Evolutionary conservation across 2,888 invertebrate species (phyloP).

Genomic region (Omphaloscelis lunosa): DNA sequence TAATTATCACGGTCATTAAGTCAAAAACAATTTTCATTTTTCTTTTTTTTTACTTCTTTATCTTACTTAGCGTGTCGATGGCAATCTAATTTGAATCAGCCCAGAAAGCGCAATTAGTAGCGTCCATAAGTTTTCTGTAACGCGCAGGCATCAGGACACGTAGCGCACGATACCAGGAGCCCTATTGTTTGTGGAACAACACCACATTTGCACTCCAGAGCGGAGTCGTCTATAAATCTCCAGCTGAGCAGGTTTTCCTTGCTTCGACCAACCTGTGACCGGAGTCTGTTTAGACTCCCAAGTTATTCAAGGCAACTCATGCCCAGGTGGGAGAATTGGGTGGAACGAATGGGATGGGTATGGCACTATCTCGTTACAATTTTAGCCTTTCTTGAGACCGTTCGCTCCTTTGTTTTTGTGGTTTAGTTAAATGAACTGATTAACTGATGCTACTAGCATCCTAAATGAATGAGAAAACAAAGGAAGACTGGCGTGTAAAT

Average conservation of each 20-base stretch:
- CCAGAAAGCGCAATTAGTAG: neutral
- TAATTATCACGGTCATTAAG: too few relatives aligned
- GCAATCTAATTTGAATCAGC: neutral
- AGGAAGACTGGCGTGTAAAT: too few relatives aligned
- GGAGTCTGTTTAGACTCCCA: neutral
- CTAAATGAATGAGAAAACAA: neutral
- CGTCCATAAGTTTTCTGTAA: neutral
- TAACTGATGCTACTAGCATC: neutral
- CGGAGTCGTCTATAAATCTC: neutral
- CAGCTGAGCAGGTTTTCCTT: neutral
- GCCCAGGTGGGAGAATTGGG: neutral
- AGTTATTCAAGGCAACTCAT: neutral
- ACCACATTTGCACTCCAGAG: neutral
- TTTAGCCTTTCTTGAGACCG: constrained; percentile 5
- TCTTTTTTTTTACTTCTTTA: neutral
- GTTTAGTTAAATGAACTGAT: neutral
- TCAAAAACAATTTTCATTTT: too few relatives aligned
- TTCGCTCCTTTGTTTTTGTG: neutral
- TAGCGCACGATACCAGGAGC: neutral
- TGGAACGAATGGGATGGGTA: neutral
- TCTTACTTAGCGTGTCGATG: neutral
- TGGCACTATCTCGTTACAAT: neutral
- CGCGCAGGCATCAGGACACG: neutral
- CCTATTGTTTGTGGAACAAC: neutral
- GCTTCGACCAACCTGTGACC: neutral